A percentile compares a stretch with the other conserved stretches of the same genome.
Conservation (phyloP, 2,797 vertebrate species). For the Phoebastria nigripes region DNA sequence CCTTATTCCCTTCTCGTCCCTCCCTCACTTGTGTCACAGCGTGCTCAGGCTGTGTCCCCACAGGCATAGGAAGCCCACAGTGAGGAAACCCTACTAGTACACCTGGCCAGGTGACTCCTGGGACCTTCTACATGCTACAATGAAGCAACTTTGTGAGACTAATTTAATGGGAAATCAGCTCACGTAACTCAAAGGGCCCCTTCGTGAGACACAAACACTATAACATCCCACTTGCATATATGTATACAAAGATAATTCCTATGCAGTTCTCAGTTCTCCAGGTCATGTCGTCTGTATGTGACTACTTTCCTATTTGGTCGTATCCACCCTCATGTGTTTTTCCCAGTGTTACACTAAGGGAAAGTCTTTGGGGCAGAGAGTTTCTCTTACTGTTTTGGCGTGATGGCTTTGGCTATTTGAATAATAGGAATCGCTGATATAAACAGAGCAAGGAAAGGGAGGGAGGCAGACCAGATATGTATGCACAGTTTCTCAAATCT, state of each 20-base stretch:
- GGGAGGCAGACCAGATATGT: neutral
- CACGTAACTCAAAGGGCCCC: neutral
- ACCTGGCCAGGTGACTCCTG: neutral
- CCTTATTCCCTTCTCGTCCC: accelerated
- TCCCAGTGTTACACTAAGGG: neutral
- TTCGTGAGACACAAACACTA: neutral
- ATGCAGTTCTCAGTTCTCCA: neutral
- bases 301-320: neutral
- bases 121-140: neutral
- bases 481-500: neutral
- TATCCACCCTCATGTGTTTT: neutral
- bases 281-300: accelerated
- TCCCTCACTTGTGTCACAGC: neutral
- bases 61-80: neutral
- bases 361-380: neutral
- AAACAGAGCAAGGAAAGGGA: neutral
- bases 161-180: neutral
- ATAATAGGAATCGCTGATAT: neutral
- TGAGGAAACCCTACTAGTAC: neutral
- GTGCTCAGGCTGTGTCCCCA: neutral
- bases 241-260: neutral
- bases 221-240: neutral
- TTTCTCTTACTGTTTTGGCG: neutral
- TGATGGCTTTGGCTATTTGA: neutral
- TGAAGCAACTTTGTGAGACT: neutral